Conservation (phyloP, 2,888 invertebrate genomes). For the Gnatocerus cornutus region DNA sequence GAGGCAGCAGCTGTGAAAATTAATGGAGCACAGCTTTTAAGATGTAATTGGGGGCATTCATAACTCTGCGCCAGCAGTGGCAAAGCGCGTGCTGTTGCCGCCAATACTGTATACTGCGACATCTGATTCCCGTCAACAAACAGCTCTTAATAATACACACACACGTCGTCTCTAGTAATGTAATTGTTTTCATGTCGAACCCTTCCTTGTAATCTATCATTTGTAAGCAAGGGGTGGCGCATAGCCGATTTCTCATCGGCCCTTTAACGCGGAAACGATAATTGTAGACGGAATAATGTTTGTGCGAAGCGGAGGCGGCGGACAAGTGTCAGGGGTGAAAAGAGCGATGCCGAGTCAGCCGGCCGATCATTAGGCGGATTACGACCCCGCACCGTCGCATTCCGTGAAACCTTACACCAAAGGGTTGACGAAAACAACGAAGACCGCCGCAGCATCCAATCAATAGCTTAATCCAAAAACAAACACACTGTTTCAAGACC, state of each 20-base stretch:
- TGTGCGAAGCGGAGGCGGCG: slow-evolving; percentile 46
- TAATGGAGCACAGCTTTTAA: slow-evolving; percentile 78
- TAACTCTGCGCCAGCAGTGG: slow-evolving; percentile 70
- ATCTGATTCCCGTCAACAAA: slow-evolving; percentile 62
- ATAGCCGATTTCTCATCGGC: slow-evolving; percentile 55
- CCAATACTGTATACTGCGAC: slow-evolving; percentile 53
- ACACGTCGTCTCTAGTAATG: slow-evolving; percentile 55
- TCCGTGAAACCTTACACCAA: slow-evolving; percentile 64
- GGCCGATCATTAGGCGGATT: slow-evolving; percentile 60
- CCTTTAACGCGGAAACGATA: slow-evolving; percentile 65
- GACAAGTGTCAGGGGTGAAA: slow-evolving; percentile 48
- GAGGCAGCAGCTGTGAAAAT: slow-evolving; percentile 78
- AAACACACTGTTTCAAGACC: background rate
- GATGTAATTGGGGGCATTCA: slow-evolving; percentile 79
- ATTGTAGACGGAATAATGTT: slow-evolving; percentile 61
- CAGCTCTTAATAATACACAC: slow-evolving; percentile 59
- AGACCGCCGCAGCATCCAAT: slow-evolving; percentile 38
- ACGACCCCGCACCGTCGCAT: slow-evolving; percentile 56
- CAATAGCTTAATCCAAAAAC: slow-evolving; percentile 36
- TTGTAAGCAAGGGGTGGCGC: slow-evolving; percentile 64
- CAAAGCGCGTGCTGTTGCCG: slow-evolving; percentile 55
- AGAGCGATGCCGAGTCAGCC: slow-evolving; percentile 49
- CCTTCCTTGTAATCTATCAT: slow-evolving; percentile 66
- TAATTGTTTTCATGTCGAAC: slow-evolving; percentile 63
- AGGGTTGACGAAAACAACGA: slow-evolving; percentile 64